Conservation (phyloP, 2,113 vertebrate genomes). For the Shinisaurus crocodilurus region DNA sequence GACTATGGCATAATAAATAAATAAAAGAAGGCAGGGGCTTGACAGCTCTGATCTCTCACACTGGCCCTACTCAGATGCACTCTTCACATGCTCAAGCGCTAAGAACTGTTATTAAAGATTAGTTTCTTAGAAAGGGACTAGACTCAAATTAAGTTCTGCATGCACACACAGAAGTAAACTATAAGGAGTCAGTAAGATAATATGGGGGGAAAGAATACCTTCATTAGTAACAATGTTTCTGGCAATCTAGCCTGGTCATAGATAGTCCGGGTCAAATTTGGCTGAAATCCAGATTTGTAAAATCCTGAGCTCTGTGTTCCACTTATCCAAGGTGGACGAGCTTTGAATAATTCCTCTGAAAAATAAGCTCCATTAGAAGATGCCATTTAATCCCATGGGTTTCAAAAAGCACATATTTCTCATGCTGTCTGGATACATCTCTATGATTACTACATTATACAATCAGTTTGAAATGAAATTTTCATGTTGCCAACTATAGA, state of each 20-base stretch:
- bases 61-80: neutral
- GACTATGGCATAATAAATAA: neutral
- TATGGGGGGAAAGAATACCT: conserved; percentile 7
- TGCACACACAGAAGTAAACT: neutral
- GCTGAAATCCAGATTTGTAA: conserved; percentile 25
- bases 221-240: conserved; percentile 38
- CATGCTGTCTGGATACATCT: neutral
- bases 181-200: neutral
- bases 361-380: conserved; percentile 30
- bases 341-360: conserved; percentile 75
- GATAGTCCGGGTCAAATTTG: conserved; percentile 15
- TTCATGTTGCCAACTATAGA: neutral
- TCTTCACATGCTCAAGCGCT: neutral
- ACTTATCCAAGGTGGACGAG: conserved; percentile 77
- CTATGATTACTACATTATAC: neutral
- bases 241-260: conserved; percentile 17
- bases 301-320: conserved; percentile 50
- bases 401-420: neutral
- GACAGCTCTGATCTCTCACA: neutral
- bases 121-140: neutral
- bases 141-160: neutral
- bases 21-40: too few species aligned
- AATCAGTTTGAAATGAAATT: neutral
- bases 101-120: neutral
- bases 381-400: neutral